Evolutionary conservation across 2,113 vertebrate species (phyloP), one percentile per base, ranked within the genome.

Genomic region (Nesoenas mayeri): DNA sequence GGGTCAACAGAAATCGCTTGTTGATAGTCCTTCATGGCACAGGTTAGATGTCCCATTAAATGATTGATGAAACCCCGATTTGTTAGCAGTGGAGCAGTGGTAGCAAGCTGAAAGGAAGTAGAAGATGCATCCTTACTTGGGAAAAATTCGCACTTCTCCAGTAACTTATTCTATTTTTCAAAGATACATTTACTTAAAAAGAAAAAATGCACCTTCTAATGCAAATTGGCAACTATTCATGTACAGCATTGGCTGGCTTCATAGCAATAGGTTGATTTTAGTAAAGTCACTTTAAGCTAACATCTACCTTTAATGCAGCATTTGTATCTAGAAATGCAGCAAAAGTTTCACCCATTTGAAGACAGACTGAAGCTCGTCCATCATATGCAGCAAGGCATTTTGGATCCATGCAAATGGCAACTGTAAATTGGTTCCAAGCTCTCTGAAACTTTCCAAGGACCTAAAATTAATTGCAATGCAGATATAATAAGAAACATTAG

Each of bases 321-420:
- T 97, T 98, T 86, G 97, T 98, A 93, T 98, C 98, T 58, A 98
- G 98, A 82, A 98, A 96, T n/a, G 98, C 98, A 87, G 98, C 98
- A 93, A 97, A 98, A 47, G 91, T 93, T 95, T 98, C 91, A 32
- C 97, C 96, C 98, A 98, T 98, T 75, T 98, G 98, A 92, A 98
- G 97, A 95, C 93, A 98, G 75, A 98, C 91, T 25, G 98, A 87
- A 77, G 98, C 98, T 91, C 98, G 92, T 70, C 98, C 98, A 78
- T 98, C 98, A 70, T 98, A 98, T 15, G 98, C 98, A 40, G 92
- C 34, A 53, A 91, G 92, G 83, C 93, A 97, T 60, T 91, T 96
- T 44, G 97, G 94, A 79, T 98, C 97, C 60, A 98, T 60, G 64
- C 97, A 97, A 79, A 97, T 48, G 40, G 97, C 97, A 91, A 97